Conservation (phyloP, 37 sponge, comb jelly and placozoan species). For the Cliona cf. orientalis region DNA sequence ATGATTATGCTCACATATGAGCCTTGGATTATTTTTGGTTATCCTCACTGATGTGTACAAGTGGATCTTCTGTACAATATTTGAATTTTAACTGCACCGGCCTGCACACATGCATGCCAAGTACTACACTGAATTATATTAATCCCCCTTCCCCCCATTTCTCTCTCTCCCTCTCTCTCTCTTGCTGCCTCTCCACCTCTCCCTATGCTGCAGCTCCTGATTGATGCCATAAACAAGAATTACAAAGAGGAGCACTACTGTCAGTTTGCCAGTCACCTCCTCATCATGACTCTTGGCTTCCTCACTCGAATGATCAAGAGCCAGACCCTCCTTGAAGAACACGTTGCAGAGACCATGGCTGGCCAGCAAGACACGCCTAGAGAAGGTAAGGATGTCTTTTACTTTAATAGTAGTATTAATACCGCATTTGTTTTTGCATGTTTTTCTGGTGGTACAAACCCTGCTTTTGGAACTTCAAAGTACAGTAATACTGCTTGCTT, state of each 20-base stretch:
- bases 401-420: too few species aligned
- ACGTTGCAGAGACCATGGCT: neutral
- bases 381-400: too few species aligned
- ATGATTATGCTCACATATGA: too few species aligned
- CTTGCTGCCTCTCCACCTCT: neutral
- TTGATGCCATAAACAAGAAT: conserved; percentile 20
- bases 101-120: too few species aligned
- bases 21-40: too few species aligned
- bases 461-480: neutral
- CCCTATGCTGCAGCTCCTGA: conserved; percentile 13
- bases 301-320: conserved; percentile 53
- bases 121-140: too few species aligned
- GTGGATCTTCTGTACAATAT: too few species aligned
- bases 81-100: too few species aligned
- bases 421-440: too few species aligned
- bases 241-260: conserved; percentile 40
- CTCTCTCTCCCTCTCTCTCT: neutral
- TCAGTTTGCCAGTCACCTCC: conserved; percentile 80
- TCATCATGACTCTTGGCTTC: conserved; percentile 74
- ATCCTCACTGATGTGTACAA: too few species aligned
- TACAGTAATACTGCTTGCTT: neutral
- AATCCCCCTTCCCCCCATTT: neutral
- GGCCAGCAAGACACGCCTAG: too few species aligned
- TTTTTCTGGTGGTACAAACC: too few species aligned
- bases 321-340: conserved; percentile 32